These are phyloP conservation scores for Scomber scombrus DNA, from an alignment of 2,113 vertebrate species.

Conservation along the genomic window DNA sequence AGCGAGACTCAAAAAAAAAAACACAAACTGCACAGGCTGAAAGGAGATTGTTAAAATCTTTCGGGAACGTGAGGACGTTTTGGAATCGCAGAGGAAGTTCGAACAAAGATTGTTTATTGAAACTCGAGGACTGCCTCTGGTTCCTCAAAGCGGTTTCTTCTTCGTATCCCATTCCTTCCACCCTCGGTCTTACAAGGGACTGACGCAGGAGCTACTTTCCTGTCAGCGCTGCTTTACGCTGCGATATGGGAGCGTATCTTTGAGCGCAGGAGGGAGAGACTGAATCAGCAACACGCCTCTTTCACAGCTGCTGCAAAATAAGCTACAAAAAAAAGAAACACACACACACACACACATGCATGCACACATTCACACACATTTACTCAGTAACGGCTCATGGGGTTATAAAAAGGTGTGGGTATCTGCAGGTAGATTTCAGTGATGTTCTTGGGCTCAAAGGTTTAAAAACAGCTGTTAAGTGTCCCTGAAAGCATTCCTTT, in stretches of 20 bases:
- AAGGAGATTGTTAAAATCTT: background rate
- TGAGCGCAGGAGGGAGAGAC: background rate
- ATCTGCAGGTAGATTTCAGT: conserved; percentile 18
- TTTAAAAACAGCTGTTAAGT: conserved; percentile 9
- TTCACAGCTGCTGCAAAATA: conserved; percentile 78
- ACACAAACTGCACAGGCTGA: conserved; percentile 7
- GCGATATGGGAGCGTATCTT: conserved; percentile 15
- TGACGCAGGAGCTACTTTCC: conserved; percentile 54
- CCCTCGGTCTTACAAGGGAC: conserved; percentile 67
- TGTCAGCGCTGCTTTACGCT: conserved; percentile 69
- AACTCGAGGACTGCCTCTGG: background rate
- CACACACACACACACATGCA: conserved; percentile 27
- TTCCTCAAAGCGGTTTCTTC: conserved; percentile 33
- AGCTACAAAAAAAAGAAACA: conserved; percentile 62
- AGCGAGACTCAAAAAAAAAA: conserved; percentile 1
- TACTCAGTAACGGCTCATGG: conserved; percentile 7
- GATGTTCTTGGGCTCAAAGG: conserved; percentile 10
- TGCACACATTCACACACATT: conserved; percentile 33
- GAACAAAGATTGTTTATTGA: background rate
- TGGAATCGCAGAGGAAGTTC: conserved; percentile 5
- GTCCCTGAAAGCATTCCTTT: background rate
- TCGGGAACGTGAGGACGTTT: conserved; percentile 29
- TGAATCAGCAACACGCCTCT: conserved; percentile 43
- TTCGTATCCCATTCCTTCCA: conserved; percentile 72
- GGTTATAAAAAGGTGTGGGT: background rate